Evolutionary conservation across 2,888 invertebrate genomes (phyloP), one percentile per base, ranked within the genome.

Genomic region (Hypsopygia costalis): DNA sequence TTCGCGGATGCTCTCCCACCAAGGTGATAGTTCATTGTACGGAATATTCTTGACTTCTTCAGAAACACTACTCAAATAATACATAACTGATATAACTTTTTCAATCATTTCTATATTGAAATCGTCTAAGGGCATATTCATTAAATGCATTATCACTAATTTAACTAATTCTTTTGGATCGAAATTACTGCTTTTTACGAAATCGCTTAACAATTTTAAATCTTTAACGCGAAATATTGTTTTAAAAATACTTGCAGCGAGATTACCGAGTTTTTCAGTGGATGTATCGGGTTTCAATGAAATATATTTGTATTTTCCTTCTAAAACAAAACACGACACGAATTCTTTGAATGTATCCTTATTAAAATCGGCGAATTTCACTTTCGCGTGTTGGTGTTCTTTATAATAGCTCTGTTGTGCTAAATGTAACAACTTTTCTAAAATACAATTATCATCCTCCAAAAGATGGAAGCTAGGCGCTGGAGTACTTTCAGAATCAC

Each of bases 1-100:
- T 50, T 92, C 92, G 20, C 97, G 90, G 32, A 97, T 91, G 40
- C 90, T 89, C 58, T 92, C 92, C 97, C 97, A 98, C 94, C 96
- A 97, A 0, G 90, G 82, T 0, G 95, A 96, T 11, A 92, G 89
- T 47, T 92, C 91, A 62, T 93, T 94, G 52, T 94, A 93, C 40
- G 91, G 92, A 11, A 91, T 91, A 16, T 88, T 76, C 3, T 91
- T 88, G 29, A 91, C 90, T 41, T 92, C 91, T 8, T 92, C 90
- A 33, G 91, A 90, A 36, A 92, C 82, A 52, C 90, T 90, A 51
- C 94, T 93, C 40, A 96, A 81, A 11, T 91, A 89, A 45, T 91
- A 90, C 37, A 95, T 70, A 44, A 94, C 82, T 40, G 90, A 86
- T 27, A 92, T 92, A 43, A 95, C 91, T 52, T 92, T 92, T 46